A percentile compares a stretch with the other conserved stretches of the same genome.
phyloP scores from a whole-genome alignment of 2,888 invertebrate genomes.

The Ypsolopha sequella region DNA sequence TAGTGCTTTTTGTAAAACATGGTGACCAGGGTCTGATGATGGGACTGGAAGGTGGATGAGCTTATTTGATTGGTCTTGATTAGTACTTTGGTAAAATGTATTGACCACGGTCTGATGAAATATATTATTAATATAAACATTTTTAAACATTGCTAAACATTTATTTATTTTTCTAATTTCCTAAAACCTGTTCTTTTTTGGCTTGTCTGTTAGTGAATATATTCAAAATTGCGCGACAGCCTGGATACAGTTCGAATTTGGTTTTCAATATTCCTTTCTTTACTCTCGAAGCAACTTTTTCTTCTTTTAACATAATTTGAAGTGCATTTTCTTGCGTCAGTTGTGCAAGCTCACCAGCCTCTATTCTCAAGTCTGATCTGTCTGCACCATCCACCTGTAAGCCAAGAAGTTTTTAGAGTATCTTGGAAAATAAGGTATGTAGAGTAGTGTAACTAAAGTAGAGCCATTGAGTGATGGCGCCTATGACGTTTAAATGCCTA shows the following conservation, averaged over 20 bases:
- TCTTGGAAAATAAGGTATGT: not conserved
- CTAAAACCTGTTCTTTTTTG: slow-evolving; percentile 13
- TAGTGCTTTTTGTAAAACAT: no score
- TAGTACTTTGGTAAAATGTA: no score
- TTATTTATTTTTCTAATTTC: not conserved
- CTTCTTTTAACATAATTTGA: slow-evolving; percentile 41
- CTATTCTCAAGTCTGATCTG: slow-evolving; percentile 48
- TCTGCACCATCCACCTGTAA: slow-evolving; percentile 60
- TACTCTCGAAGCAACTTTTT: slow-evolving; percentile 33
- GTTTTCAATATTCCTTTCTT: slow-evolving; percentile 37
- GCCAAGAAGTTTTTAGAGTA: not conserved
- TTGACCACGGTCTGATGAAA: no score
- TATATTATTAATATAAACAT: no score
- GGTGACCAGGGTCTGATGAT: no score
- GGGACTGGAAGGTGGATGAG: no score
- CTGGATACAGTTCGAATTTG: slow-evolving; percentile 48
- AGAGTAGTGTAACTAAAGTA: not conserved
- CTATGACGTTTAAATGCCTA: no score
- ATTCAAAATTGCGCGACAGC: slow-evolving; percentile 52
- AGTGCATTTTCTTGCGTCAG: slow-evolving; percentile 41
- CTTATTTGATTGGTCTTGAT: no score
- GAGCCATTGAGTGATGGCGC: no score
- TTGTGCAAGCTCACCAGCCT: slow-evolving; percentile 33
- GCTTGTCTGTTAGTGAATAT: slow-evolving; percentile 37
- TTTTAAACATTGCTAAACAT: no score